Conservation (phyloP, 2,888 invertebrate genomes). For the Sminthurides aquaticus region DNA sequence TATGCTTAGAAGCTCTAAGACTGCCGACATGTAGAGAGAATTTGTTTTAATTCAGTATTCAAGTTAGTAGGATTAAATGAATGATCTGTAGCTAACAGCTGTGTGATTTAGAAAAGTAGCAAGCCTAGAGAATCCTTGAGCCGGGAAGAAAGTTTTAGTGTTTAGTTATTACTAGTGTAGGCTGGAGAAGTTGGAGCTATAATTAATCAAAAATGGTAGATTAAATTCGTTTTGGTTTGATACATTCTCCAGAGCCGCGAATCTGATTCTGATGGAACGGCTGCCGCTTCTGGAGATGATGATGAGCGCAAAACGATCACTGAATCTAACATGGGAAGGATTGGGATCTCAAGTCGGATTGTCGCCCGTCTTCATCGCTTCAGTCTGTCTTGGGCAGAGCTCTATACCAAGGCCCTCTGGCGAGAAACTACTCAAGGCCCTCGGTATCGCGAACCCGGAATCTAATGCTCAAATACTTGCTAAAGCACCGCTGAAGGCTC, state of each 20-base stretch:
- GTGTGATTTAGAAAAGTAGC: too few relatives aligned
- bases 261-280: constrained; percentile 1
- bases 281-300: constrained; percentile 15
- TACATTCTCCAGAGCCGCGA: neutral
- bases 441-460: constrained; percentile 17
- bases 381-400: constrained; percentile 32
- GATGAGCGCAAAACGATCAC: constrained; percentile 27
- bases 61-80: too few relatives aligned
- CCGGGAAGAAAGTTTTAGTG: too few relatives aligned
- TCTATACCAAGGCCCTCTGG: constrained; percentile 24
- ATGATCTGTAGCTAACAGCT: too few relatives aligned
- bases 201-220: too few relatives aligned
- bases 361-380: constrained; percentile 38
- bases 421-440: constrained; percentile 21
- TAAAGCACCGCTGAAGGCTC: constrained; percentile 34
- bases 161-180: too few relatives aligned
- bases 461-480: constrained; percentile 20
- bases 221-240: too few relatives aligned
- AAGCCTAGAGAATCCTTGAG: too few relatives aligned
- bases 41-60: too few relatives aligned
- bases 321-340: constrained; percentile 37
- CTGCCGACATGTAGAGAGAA: too few relatives aligned
- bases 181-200: too few relatives aligned
- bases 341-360: constrained; percentile 29
- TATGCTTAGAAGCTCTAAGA: too few relatives aligned